A percentile compares a stretch with the other conserved stretches of the same genome.
phyloP scores from a whole-genome alignment of 2,888 invertebrate species.

The Anoncus sp. region DNA sequence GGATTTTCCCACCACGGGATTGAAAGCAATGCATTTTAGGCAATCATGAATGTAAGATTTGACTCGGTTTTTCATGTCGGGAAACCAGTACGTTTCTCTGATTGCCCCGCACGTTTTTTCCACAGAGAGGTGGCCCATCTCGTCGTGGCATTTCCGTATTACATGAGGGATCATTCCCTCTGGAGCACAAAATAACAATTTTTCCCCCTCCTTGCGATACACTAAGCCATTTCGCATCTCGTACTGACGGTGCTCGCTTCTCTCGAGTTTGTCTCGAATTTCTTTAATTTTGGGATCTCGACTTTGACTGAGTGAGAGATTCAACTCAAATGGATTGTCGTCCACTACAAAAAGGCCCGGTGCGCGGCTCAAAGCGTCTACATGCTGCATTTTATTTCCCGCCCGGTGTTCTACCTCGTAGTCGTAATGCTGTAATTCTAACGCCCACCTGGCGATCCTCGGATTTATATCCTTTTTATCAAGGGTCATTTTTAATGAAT shows the following conservation, averaged over 20 bases:
- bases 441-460: constrained; percentile 54
- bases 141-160: constrained; percentile 61
- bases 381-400: constrained; percentile 69
- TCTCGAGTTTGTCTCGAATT: constrained; percentile 34
- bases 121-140: constrained; percentile 60
- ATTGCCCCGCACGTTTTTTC: constrained; percentile 62
- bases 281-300: constrained; percentile 43
- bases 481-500: constrained; percentile 69
- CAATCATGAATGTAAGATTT: constrained; percentile 49
- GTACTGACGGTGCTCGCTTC: constrained; percentile 43
- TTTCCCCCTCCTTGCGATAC: constrained; percentile 53
- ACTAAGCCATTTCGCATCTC: constrained; percentile 65
- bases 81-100: constrained; percentile 51
- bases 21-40: constrained; percentile 62
- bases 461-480: constrained; percentile 72
- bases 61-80: constrained; percentile 41
- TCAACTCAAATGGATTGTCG: constrained; percentile 59
- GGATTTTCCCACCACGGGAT: constrained; percentile 44
- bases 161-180: constrained; percentile 49
- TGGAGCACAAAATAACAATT: constrained; percentile 64
- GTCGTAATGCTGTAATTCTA: constrained; percentile 69
- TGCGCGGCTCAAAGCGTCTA: constrained; percentile 69
- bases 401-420: constrained; percentile 68
- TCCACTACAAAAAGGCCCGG: constrained; percentile 47
- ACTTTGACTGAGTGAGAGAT: constrained; percentile 55